These are phyloP conservation scores for Gouania willdenowi DNA, from an alignment of 2,797 vertebrate species.

Conservation along the genomic window DNA sequence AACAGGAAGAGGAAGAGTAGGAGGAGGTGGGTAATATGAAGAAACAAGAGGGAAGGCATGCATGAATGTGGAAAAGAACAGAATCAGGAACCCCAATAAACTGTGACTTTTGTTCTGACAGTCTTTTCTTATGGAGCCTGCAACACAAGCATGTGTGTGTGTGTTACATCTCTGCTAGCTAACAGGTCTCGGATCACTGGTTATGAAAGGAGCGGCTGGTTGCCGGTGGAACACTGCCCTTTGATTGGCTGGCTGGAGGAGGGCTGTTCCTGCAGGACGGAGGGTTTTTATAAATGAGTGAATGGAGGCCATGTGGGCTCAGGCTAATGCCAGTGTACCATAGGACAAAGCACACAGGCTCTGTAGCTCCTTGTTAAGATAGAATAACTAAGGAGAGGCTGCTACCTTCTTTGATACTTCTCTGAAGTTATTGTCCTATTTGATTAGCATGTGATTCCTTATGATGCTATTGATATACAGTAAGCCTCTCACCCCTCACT, in stretches of 20 bases:
- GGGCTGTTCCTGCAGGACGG: slow-evolving; percentile 17
- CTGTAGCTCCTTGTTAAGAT: no score
- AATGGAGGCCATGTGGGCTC: slow-evolving; percentile 32
- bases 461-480: no score
- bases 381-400: no score
- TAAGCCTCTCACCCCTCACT: no score
- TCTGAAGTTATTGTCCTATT: no score
- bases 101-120: slow-evolving; percentile 50
- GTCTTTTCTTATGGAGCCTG: slow-evolving; percentile 34
- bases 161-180: slow-evolving; percentile 41
- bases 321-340: background rate
- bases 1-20: slow-evolving; percentile 6
- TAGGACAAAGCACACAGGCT: slow-evolving; percentile 1
- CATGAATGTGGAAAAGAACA: slow-evolving; percentile 21
- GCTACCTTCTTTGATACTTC: no score
- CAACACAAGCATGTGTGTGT: slow-evolving; percentile 32
- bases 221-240: slow-evolving; percentile 28
- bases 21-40: slow-evolving; percentile 1
- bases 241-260: slow-evolving; percentile 41
- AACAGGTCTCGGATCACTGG: slow-evolving; percentile 74
- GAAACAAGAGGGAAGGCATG: slow-evolving; percentile 13
- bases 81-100: slow-evolving; percentile 33
- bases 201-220: slow-evolving; percentile 63
- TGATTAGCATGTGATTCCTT: no score
- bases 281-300: slow-evolving; percentile 40